Percentiles rank a stretch among this genome's conserved stretches.
Evolutionary conservation across 2,888 invertebrate genomes (phyloP).

Genomic region (Aleiodes alternator): DNA sequence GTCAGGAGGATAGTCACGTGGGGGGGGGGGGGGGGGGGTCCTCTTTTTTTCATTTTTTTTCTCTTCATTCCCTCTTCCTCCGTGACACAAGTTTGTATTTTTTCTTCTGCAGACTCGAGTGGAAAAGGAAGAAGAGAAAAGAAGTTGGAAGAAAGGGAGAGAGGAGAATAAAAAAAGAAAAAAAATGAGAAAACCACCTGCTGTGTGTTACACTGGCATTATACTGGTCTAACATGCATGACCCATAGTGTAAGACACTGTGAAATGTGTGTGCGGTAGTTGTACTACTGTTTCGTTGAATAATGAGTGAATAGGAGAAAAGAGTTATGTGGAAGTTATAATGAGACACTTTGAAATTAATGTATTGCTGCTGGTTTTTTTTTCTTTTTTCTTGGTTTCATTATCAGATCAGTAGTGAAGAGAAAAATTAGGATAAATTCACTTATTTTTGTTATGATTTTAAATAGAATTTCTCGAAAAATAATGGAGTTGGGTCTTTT

Average conservation of each 20-base stretch:
- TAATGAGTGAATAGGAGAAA: constrained; percentile 57
- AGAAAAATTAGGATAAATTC: no score
- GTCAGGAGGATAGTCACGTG: constrained; percentile 25
- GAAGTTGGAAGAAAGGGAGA: constrained; percentile 42
- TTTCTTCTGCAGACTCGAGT: constrained; percentile 28
- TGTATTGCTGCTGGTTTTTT: constrained; percentile 12
- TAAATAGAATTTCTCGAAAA: no score
- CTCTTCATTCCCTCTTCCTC: constrained; percentile 37
- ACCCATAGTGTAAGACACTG: constrained; percentile 47
- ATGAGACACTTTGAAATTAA: not conserved
- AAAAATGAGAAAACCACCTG: constrained; percentile 45
- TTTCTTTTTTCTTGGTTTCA: not conserved
- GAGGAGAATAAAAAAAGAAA: not conserved
- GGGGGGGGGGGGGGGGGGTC: not conserved
- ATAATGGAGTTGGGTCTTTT: no score
- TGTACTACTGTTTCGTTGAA: constrained; percentile 49
- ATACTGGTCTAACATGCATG: constrained; percentile 69
- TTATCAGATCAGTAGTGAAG: no score
- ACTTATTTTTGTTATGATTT: no score
- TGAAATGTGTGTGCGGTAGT: constrained; percentile 12
- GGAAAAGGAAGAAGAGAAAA: constrained; percentile 30
- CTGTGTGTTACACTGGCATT: constrained; percentile 60
- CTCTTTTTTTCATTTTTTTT: no score
- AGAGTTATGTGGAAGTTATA: constrained; percentile 39
- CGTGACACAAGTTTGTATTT: constrained; percentile 11